Conservation (phyloP, 2,888 invertebrate species). For the Atrina japonica region DNA sequence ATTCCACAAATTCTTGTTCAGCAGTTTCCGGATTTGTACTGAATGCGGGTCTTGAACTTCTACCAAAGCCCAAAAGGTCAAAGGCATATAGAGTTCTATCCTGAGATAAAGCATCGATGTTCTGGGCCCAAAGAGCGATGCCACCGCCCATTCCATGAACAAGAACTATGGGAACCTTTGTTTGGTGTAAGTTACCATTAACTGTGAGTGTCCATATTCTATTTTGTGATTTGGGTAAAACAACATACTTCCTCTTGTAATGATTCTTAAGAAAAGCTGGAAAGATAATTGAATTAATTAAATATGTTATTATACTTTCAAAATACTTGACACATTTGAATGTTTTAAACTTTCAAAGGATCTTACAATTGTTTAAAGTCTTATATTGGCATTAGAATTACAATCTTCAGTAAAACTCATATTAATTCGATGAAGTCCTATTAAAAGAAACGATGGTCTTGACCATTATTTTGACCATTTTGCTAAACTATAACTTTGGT, state of each 20-base stretch:
- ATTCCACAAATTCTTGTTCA: conserved; percentile 93
- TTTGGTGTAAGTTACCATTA: conserved; percentile 50
- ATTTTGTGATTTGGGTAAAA: conserved; percentile 55
- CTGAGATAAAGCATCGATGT: conserved; percentile 89
- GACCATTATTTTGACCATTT: too few relatives aligned
- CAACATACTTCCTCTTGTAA: conserved; percentile 54
- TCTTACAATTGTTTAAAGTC: too few relatives aligned
- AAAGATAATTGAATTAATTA: conserved; percentile 11
- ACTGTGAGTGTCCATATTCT: conserved; percentile 60
- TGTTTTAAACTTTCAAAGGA: too few relatives aligned
- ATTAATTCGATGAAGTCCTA: too few relatives aligned
- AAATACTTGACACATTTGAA: too few relatives aligned
- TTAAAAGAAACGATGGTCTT: too few relatives aligned
- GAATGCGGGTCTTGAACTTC: conserved; percentile 94
- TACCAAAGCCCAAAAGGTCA: conserved; percentile 91
- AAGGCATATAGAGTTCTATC: conserved; percentile 93
- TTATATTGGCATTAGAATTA: too few relatives aligned
- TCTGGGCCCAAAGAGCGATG: conserved; percentile 95
- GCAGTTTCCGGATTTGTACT: conserved; percentile 89
- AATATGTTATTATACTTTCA: too few relatives aligned
- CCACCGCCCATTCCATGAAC: conserved; percentile 97
- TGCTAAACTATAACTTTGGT: too few relatives aligned
- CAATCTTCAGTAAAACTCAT: too few relatives aligned
- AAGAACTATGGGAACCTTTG: conserved; percentile 88
- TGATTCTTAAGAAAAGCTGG: conserved; percentile 56